Evolutionary conservation across 2,888 invertebrate genomes (phyloP).

Genomic region (Drosophila basisetae): DNA sequence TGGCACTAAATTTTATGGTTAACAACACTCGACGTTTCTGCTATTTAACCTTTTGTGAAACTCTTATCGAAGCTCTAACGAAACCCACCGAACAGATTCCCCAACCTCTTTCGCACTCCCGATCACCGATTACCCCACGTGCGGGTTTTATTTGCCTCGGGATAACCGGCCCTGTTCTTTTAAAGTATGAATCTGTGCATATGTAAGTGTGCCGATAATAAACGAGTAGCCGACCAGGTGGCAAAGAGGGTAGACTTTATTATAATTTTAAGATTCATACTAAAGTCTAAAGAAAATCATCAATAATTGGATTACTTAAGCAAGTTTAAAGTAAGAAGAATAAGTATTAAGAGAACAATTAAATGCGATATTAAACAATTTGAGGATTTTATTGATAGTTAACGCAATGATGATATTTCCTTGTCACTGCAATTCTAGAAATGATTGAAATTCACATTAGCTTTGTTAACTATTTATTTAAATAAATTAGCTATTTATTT

Average conservation of each 20-base stretch:
- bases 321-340: not conserved
- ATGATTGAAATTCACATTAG: not conserved
- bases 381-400: no score
- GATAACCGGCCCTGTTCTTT: constrained; percentile 27
- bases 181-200: constrained; percentile 36
- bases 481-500: no score
- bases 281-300: constrained; percentile 1
- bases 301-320: not conserved
- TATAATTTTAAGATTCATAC: constrained; percentile 17
- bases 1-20: constrained; percentile 74
- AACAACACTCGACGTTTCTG: constrained; percentile 63
- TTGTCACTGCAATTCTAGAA: not conserved
- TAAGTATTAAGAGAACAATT: not conserved
- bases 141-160: constrained; percentile 52
- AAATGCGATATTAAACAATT: no score
- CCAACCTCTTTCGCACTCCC: constrained; percentile 7
- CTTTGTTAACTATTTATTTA: no score
- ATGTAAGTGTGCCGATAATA: constrained; percentile 66
- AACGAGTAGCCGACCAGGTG: constrained; percentile 19
- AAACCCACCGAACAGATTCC: constrained; percentile 13
- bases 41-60: constrained; percentile 76
- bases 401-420: not conserved
- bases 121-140: constrained; percentile 53
- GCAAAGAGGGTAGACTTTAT: constrained; percentile 18
- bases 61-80: constrained; percentile 55